A percentile compares a stretch with the other conserved stretches of the same genome.
These are phyloP conservation scores for Contarinia nasturtii DNA, from an alignment of 1,140 invertebrate genomes.

Conservation along the genomic window DNA sequence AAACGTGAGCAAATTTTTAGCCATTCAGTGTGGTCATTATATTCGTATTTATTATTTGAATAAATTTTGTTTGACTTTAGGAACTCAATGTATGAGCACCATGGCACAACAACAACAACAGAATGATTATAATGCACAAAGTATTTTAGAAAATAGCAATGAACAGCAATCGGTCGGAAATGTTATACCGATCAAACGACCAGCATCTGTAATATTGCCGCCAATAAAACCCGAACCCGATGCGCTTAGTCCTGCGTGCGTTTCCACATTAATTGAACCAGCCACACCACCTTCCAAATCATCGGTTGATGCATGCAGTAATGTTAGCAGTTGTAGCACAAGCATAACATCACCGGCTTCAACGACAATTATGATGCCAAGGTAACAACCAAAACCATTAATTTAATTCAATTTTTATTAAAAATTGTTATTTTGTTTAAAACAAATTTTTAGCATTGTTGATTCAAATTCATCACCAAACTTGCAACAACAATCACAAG, in stretches of 20 bases:
- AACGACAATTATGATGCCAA: conserved; percentile 7
- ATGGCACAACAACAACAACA: conserved; percentile 5
- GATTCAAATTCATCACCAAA: not conserved
- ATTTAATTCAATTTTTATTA: too few species aligned
- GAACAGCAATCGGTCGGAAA: not conserved
- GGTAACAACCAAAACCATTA: too few species aligned
- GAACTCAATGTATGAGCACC: conserved; percentile 10
- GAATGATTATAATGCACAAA: not conserved
- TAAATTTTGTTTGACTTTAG: not conserved
- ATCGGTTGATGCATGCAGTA: conserved; percentile 7
- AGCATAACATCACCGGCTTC: conserved; percentile 11
- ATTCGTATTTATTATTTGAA: not conserved
- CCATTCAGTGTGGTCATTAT: too few species aligned
- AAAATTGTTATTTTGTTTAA: too few species aligned
- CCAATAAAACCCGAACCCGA: not conserved
- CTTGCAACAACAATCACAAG: not conserved
- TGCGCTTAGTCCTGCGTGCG: not conserved
- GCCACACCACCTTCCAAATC: conserved; percentile 10
- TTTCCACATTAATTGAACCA: not conserved
- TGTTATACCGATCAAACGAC: not conserved
- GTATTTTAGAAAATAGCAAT: not conserved
- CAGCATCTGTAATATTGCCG: not conserved
- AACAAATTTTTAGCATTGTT: too few species aligned
- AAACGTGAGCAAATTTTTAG: too few species aligned
- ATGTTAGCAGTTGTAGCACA: conserved; percentile 4